Evolutionary conservation across 2,797 vertebrate species (phyloP).

Genomic region (Danio albolineatus): DNA sequence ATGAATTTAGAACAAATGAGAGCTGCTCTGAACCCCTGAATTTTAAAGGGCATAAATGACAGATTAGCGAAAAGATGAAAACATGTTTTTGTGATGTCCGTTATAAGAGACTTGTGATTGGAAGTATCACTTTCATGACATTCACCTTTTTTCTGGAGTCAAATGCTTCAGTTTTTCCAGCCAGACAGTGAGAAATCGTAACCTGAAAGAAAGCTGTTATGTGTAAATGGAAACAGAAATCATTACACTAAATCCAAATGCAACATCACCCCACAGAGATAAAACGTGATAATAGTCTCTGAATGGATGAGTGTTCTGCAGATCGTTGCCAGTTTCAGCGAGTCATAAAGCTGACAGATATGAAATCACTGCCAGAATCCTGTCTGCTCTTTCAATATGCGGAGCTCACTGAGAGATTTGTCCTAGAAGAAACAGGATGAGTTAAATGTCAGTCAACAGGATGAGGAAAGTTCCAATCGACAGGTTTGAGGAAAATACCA

Average conservation of each 20-base stretch:
- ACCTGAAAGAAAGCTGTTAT: slow-evolving; percentile 17
- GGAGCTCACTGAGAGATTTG: slow-evolving; percentile 5
- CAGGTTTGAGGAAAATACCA: not conserved
- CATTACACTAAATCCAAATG: slow-evolving; percentile 27
- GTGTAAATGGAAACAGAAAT: slow-evolving; percentile 2
- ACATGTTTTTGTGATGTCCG: slow-evolving; percentile 3
- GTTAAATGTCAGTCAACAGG: no score
- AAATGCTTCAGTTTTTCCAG: not conserved
- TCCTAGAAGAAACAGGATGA: not conserved
- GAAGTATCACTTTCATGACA: not conserved
- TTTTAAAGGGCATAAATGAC: slow-evolving; percentile 1
- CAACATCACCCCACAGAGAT: slow-evolving; percentile 21
- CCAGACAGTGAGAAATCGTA: not conserved
- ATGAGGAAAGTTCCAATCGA: not conserved
- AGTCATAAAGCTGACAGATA: slow-evolving; percentile 33
- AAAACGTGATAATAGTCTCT: slow-evolving; percentile 11
- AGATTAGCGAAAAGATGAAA: not conserved
- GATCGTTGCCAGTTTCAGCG: slow-evolving; percentile 22
- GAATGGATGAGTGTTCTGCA: slow-evolving; percentile 17
- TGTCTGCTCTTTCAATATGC: not conserved
- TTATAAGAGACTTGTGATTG: slow-evolving; percentile 3
- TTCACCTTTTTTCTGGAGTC: slow-evolving; percentile 16
- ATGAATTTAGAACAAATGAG: not conserved
- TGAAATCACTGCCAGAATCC: slow-evolving; percentile 28
- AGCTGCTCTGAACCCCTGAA: not conserved